Percentiles rank a stretch among this genome's conserved stretches.
These are phyloP conservation scores for Phataginus tricuspis DNA, from an alignment of 2,797 vertebrate genomes.

Conservation along the genomic window DNA sequence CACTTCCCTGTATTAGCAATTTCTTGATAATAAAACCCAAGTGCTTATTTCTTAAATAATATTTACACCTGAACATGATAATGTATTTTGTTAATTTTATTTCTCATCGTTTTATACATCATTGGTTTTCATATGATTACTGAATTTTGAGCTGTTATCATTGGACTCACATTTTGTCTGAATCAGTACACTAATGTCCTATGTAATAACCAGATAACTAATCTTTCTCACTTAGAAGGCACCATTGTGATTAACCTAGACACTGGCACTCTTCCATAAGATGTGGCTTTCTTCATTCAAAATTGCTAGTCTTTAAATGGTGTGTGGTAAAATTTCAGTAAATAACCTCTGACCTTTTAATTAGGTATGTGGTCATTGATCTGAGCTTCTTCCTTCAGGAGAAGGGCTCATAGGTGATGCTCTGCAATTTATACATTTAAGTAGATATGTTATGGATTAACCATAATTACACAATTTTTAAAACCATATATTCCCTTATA, in stretches of 20 bases:
- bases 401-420: not conserved
- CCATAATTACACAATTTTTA: conserved; percentile 34
- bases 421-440: not conserved
- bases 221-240: not conserved
- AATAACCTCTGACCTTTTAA: conserved; percentile 39
- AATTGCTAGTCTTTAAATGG: conserved; percentile 39
- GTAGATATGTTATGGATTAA: conserved; percentile 5
- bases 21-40: not conserved
- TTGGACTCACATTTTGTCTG: not conserved
- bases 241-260: not conserved
- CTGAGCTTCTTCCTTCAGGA: conserved; percentile 8
- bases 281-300: not conserved
- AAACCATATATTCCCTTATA: not conserved
- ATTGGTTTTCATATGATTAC: not conserved
- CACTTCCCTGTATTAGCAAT: not conserved
- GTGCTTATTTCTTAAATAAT: not conserved
- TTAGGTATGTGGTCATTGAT: conserved; percentile 40
- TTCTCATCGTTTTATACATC: not conserved
- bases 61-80: not conserved
- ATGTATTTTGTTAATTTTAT: conserved; percentile 15
- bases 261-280: not conserved
- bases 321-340: not conserved
- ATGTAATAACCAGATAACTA: not conserved
- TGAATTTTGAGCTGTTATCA: not conserved
- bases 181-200: not conserved